Evolutionary conservation across 2,797 vertebrate species (phyloP), one percentile per base, ranked within the genome.

Genomic region (Eutrigla gurnardus): DNA sequence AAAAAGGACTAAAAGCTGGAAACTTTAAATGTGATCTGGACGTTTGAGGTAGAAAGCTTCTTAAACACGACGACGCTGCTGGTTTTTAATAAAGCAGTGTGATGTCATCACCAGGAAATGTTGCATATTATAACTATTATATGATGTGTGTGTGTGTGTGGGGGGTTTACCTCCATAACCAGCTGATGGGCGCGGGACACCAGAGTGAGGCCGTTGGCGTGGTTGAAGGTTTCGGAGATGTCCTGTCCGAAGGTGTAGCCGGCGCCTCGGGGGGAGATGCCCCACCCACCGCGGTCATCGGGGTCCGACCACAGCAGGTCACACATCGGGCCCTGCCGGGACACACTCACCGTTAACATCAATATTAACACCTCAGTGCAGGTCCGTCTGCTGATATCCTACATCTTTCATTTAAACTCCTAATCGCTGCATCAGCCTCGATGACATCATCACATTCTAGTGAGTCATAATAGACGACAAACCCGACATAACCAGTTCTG

Each of bases 161-260:
- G 42, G 37, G 70, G 47, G 15, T 14, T 82, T 94, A 98, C 97
- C 96, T 98, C 97, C 97, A 98, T 98, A 84, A 98, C 97, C 80
- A 98, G 96, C 82, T 98, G 97, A 92, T 98, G 97, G 91, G 97
- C 97, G 0, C 97, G 96, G 77, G 97, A 98, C 88, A 98, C 97
- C 94, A 98, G 94, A 4, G 97, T 98, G 86, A 98, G 97, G 33
- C 97, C 97, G 57, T 98, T 98, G 93, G 97, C 97, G 42, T 98
- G 97, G 93, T 98, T 98, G 90, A 98, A 98, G 4, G 97, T 98
- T 93, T 98, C 97, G 0, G 97, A 98, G 90, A 98, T 98, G 78
- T 98, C 97, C 81, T 98, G 97, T 81, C 97, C 97, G n/a, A 98
- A 98, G 5, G 97, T 98, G 92, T 98, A 98, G 65, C 97, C 97